Evolutionary conservation across 2,888 invertebrate species (phyloP).

Genomic region (Oligia strigilis): DNA sequence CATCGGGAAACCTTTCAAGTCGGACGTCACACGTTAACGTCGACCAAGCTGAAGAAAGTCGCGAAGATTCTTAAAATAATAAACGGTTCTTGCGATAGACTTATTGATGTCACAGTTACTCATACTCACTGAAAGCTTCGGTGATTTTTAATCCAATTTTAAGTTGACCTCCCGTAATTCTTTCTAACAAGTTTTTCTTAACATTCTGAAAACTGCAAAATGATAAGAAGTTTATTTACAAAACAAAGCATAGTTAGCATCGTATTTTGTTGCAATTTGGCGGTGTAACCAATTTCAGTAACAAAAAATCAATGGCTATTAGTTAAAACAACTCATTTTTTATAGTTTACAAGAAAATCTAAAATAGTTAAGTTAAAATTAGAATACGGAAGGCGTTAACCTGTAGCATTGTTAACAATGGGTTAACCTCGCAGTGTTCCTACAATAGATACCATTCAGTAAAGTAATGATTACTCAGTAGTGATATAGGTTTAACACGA

Average conservation of each 20-base stretch:
- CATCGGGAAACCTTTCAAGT: constrained; percentile 54
- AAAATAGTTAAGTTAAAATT: constrained; percentile 43
- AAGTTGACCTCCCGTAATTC: not conserved
- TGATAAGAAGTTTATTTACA: not conserved
- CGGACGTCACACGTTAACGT: constrained; percentile 53
- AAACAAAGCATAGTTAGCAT: not conserved
- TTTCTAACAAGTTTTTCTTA: not conserved
- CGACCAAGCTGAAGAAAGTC: constrained; percentile 51
- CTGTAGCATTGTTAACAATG: constrained; percentile 49
- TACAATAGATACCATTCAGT: constrained; percentile 29
- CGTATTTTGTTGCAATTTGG: not conserved
- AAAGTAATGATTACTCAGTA: constrained; percentile 27
- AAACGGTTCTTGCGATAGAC: constrained; percentile 14
- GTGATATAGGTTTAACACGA: constrained; percentile 21
- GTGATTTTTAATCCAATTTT: not conserved
- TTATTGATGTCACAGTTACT: constrained; percentile 5
- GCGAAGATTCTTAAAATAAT: constrained; percentile 29
- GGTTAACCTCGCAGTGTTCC: constrained; percentile 49
- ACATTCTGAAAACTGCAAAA: not conserved
- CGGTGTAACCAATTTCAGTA: not conserved
- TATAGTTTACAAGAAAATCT: constrained; percentile 25
- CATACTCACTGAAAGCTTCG: not conserved
- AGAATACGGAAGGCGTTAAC: constrained; percentile 53
- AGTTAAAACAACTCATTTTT: constrained; percentile 23
- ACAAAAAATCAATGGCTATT: not conserved